Conservation (phyloP, 2,888 invertebrate genomes). For the Megaustenia siamemsis region DNA sequence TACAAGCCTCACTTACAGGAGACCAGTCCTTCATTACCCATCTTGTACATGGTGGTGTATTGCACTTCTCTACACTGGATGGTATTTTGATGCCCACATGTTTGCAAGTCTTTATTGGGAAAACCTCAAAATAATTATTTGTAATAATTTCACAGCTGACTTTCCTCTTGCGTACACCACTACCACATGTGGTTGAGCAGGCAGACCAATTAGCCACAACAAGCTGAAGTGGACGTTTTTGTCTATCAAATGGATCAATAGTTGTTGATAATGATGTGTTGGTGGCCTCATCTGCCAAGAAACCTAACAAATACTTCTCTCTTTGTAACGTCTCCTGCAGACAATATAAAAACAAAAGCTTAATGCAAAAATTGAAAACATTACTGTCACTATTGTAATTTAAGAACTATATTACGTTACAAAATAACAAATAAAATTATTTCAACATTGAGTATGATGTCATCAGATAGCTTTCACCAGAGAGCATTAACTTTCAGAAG, state of each 20-base stretch:
- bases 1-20: slow-evolving; percentile 84
- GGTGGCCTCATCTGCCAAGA: slow-evolving; percentile 54
- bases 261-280: slow-evolving; percentile 55
- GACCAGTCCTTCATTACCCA: slow-evolving; percentile 97
- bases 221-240: slow-evolving; percentile 63
- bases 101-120: slow-evolving; percentile 65
- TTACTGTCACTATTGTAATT: no score
- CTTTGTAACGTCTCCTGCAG: slow-evolving; percentile 64
- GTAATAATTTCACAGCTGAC: slow-evolving; percentile 75
- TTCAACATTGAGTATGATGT: no score
- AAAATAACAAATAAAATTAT: no score
- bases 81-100: slow-evolving; percentile 83
- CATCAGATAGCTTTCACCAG: no score
- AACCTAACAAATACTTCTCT: slow-evolving; percentile 62
- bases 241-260: slow-evolving; percentile 69
- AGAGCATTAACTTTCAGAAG: no score
- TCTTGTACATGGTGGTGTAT: slow-evolving; percentile 90
- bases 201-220: slow-evolving; percentile 68
- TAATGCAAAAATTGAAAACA: no score
- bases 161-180: slow-evolving; percentile 68
- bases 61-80: slow-evolving; percentile 88
- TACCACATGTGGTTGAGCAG: slow-evolving; percentile 72
- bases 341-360: slow-evolving; percentile 22
- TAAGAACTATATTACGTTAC: no score
- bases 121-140: slow-evolving; percentile 68